phyloP scores from a whole-genome alignment of 2,113 vertebrate genomes.

The Bambusicola thoracicus region DNA sequence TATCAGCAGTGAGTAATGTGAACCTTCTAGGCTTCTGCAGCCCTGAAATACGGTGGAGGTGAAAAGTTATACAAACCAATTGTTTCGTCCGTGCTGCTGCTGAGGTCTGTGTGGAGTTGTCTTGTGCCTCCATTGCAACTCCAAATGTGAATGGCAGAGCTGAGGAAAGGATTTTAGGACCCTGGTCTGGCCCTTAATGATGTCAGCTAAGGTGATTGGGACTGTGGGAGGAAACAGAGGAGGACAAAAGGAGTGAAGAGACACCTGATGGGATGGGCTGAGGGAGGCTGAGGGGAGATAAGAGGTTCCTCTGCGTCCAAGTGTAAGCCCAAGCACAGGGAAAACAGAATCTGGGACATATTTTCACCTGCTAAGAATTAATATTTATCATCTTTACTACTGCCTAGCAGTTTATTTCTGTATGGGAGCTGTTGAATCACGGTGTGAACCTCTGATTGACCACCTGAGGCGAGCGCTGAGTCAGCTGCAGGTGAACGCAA shows the following conservation, averaged over 20 bases:
- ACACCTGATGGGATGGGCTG: rapidly evolving
- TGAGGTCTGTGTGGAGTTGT: neutral
- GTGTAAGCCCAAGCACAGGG: rapidly evolving
- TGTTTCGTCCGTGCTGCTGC: neutral
- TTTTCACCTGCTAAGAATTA: neutral
- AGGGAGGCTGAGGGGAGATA: rapidly evolving
- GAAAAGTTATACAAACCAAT: neutral
- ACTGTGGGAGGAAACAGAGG: neutral
- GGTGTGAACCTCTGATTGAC: too few relatives aligned
- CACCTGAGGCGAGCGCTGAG: too few relatives aligned
- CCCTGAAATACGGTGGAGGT: neutral
- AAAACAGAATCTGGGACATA: neutral
- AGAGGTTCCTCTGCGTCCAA: neutral
- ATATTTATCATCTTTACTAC: rapidly evolving
- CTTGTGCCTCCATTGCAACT: neutral
- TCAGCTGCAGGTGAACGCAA: too few relatives aligned
- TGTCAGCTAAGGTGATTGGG: neutral
- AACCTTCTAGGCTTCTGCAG: neutral
- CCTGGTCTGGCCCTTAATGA: neutral
- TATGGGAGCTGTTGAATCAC: too few relatives aligned
- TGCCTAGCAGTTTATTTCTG: neutral
- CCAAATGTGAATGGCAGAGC: neutral
- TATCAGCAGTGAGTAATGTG: neutral
- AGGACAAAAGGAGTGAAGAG: neutral
- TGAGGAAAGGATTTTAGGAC: neutral